Evolutionary conservation across 2,888 invertebrate genomes (phyloP), one percentile per base, ranked within the genome.

Genomic region (Torymus aiolomorphi): DNA sequence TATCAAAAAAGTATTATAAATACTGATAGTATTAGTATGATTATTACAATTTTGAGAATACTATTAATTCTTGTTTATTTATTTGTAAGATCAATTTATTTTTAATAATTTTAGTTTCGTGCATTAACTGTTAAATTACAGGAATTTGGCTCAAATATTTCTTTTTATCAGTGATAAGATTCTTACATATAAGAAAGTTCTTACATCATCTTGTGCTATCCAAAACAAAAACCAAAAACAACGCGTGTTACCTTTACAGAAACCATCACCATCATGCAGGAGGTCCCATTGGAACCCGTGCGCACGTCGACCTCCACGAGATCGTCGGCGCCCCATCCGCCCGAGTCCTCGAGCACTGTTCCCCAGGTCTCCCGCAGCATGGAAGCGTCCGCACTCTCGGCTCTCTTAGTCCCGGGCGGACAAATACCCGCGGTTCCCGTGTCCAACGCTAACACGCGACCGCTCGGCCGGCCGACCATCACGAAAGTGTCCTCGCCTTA

Each of bases 351-450:
- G 11, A 72, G 56, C 20, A 24, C 66, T 0, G 54, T n/a, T 3
- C 52, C 70, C 0, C 79, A 75, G 18, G 20, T 51, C 1, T 67
- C 81, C 2, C 92, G 65, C 91, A 92, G 85, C 54, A 83, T 88
- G 75, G 89, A 90, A 78, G 88, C 90, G 5, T 91, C 91, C 0
- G 93, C 94, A 24, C 88, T 94, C 20, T 94, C 95, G 31, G 93
- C 94, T 24, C 90, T 95, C 49, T 87, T 95, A 66, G 91, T 93
- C 67, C 94, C 95, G 52, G 94, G 92, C 16, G 93, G 92, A 2
- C 92, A 92, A 85, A 89, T 92, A 81, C 89, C 92, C 85, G 65
- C 91, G 85, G 78, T 81, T 69, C 91, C 63, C 0, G 31, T 76
- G 12, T 63, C 79, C 0, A 54, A 52, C 12, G 69, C 80, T 88